Percentiles rank a stretch among this genome's conserved stretches.
phyloP scores from a whole-genome alignment of 2,888 invertebrate species.

The Anorthoa munda region DNA sequence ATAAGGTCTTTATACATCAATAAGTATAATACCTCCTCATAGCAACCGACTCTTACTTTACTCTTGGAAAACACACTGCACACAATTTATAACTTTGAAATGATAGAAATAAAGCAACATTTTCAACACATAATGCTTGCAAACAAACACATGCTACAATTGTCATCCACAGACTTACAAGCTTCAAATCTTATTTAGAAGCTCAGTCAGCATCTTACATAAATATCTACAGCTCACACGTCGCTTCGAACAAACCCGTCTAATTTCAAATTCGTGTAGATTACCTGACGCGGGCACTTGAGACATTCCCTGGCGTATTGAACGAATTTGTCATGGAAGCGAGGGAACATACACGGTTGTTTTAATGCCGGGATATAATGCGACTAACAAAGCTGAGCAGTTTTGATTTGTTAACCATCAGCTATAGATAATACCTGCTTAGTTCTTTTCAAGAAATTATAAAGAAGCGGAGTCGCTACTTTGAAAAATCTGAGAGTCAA shows the following conservation, averaged over 20 bases:
- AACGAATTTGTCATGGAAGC: slow-evolving; percentile 40
- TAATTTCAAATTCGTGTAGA: slow-evolving; percentile 40
- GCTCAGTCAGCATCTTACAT: neutral
- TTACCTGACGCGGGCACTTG: slow-evolving; percentile 42
- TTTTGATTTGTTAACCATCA: too few species aligned
- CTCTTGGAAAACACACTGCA: too few species aligned
- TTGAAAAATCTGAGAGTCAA: too few species aligned
- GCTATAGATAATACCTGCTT: too few species aligned
- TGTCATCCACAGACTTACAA: neutral
- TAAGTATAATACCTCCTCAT: too few species aligned
- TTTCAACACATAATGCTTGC: too few species aligned
- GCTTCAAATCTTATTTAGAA: slow-evolving; percentile 2
- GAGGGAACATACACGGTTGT: neutral
- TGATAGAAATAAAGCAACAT: too few species aligned
- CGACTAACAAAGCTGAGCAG: neutral
- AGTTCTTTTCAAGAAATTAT: too few species aligned
- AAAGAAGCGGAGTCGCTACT: too few species aligned
- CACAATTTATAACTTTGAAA: too few species aligned
- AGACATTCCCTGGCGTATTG: slow-evolving; percentile 36
- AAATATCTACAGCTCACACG: neutral
- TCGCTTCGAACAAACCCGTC: slow-evolving; percentile 17
- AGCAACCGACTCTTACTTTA: too few species aligned
- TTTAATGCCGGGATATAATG: slow-evolving; percentile 6
- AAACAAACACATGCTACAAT: neutral
- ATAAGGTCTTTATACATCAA: too few species aligned